Percentiles rank a stretch among this genome's conserved stretches.
Evolutionary conservation across 2,797 vertebrate species (phyloP).

Genomic region (Arctocebus calabarensis): DNA sequence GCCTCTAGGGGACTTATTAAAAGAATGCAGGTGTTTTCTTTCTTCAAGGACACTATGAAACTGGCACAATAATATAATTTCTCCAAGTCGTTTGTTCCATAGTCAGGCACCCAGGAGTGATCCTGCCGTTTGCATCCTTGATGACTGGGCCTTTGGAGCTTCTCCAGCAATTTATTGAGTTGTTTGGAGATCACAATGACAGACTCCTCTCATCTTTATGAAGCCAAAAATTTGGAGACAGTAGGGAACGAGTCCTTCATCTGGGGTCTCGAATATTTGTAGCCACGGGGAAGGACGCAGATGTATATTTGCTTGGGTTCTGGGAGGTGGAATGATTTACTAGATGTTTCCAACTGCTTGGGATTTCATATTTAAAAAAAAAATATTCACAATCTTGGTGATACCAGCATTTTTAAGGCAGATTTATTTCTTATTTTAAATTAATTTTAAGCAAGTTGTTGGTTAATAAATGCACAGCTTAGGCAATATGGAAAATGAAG

Average conservation of each 20-base stretch:
- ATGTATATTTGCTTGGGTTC: background rate
- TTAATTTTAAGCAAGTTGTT: background rate
- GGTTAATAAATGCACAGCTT: background rate
- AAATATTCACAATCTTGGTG: background rate
- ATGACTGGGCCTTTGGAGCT: background rate
- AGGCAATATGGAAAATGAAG: constrained; percentile 5
- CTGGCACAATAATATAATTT: constrained; percentile 54
- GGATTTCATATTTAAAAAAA: background rate
- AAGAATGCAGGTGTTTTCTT: constrained; percentile 63
- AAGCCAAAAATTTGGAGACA: constrained; percentile 12
- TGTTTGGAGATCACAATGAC: background rate
- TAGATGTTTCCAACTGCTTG: background rate
- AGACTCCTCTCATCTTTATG: background rate
- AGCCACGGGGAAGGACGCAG: background rate
- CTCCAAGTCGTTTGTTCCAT: constrained; percentile 6
- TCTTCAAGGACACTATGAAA: background rate
- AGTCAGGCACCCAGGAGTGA: background rate
- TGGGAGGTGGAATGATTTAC: background rate
- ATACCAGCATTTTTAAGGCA: background rate
- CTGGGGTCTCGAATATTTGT: background rate
- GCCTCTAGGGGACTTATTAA: constrained; percentile 52
- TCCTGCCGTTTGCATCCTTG: constrained; percentile 15
- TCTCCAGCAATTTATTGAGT: background rate
- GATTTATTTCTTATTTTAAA: constrained; percentile 10
- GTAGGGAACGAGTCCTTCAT: background rate